Conservation (phyloP, 2,888 invertebrate species). For the Epinotia bilunana region DNA sequence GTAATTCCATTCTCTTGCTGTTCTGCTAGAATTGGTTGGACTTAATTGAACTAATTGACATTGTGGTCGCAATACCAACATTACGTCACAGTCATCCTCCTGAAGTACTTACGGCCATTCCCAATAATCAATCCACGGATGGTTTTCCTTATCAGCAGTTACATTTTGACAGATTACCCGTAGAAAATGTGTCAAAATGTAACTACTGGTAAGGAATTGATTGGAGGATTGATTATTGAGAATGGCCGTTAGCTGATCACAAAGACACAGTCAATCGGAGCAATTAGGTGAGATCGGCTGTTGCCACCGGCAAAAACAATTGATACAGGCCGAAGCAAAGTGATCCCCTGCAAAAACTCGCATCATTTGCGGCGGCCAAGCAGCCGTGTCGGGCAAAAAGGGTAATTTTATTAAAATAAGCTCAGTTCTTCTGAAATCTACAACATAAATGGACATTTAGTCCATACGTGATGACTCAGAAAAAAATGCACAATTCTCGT, state of each 20-base stretch:
- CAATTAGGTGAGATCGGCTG: slow-evolving; percentile 53
- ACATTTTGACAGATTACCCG: no score
- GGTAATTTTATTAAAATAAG: slow-evolving; percentile 25
- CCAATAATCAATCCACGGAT: no score
- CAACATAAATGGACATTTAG: slow-evolving; percentile 11
- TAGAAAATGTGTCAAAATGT: no score
- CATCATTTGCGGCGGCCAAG: slow-evolving; percentile 25
- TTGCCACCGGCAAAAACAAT: slow-evolving; percentile 36
- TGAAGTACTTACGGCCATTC: no score
- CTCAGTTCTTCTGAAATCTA: slow-evolving; percentile 7
- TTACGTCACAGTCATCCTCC: slow-evolving; percentile 56
- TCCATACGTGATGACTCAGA: background rate
- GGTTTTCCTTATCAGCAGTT: no score
- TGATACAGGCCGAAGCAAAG: slow-evolving; percentile 29
- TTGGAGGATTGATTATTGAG: no score
- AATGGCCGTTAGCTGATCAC: slow-evolving; percentile 54
- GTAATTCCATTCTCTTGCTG: slow-evolving; percentile 38
- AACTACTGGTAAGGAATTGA: no score
- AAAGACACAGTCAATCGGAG: slow-evolving; percentile 56
- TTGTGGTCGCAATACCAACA: slow-evolving; percentile 45
- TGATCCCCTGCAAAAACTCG: slow-evolving; percentile 32
- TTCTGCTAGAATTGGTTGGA: slow-evolving; percentile 49
- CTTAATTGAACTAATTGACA: slow-evolving; percentile 53
- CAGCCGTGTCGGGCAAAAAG: slow-evolving; percentile 34
- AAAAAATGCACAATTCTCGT: background rate